These are phyloP conservation scores for Eurystomus gularis DNA, from an alignment of 2,113 vertebrate species.

Conservation along the genomic window DNA sequence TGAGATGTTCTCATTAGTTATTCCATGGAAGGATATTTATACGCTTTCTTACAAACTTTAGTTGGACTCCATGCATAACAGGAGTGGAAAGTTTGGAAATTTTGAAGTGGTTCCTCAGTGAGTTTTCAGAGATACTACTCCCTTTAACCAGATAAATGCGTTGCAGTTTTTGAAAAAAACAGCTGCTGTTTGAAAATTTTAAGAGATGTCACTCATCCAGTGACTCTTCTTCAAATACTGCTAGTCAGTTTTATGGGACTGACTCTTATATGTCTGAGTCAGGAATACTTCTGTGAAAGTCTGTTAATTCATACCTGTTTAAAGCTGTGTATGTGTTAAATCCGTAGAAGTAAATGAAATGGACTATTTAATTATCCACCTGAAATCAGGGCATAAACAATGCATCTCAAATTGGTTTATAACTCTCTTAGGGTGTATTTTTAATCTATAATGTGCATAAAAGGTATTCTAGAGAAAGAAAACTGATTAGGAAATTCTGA, in stretches of 20 bases:
- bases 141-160: background rate
- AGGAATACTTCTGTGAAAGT: background rate
- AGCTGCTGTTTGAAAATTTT: background rate
- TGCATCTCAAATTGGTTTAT: background rate
- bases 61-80: background rate
- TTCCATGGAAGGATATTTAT: constrained; percentile 38
- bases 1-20: constrained; percentile 33
- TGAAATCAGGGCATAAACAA: background rate
- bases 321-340: background rate
- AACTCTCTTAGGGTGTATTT: background rate
- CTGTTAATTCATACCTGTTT: background rate
- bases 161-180: background rate
- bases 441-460: background rate
- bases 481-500: background rate
- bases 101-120: background rate
- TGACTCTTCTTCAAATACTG: background rate
- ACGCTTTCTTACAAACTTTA: background rate
- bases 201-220: background rate
- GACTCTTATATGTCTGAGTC: background rate
- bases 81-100: background rate
- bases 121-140: background rate
- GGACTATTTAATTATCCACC: background rate
- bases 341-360: background rate
- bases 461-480: background rate
- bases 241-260: background rate